Percentiles rank a stretch among this genome's conserved stretches.
phyloP scores from a whole-genome alignment of 2,888 invertebrate genomes.

The Cremastobaeus sp. region DNA sequence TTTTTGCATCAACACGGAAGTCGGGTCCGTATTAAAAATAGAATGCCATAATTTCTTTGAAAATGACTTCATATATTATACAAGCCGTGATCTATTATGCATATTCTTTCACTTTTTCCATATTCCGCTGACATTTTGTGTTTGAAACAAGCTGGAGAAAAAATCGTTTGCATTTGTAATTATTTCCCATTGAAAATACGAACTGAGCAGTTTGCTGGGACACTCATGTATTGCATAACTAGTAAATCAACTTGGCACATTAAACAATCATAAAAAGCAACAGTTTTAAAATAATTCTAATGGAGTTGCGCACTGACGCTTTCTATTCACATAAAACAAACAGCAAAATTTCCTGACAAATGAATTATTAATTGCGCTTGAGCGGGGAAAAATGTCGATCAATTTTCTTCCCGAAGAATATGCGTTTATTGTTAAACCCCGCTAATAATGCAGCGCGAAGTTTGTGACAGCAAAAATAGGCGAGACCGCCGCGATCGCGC shows the following conservation, averaged over 20 bases:
- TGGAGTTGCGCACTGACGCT: neutral
- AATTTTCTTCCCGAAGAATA: slow-evolving; percentile 38
- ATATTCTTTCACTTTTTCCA: too few relatives aligned
- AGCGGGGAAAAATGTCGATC: slow-evolving; percentile 37
- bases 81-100: too few relatives aligned
- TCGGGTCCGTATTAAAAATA: neutral
- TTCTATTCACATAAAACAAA: slow-evolving; percentile 8
- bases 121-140: too few relatives aligned
- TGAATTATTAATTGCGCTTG: slow-evolving; percentile 22
- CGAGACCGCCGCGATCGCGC: slow-evolving; percentile 34
- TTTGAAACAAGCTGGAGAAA: too few relatives aligned
- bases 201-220: too few relatives aligned
- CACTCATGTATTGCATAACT: too few relatives aligned
- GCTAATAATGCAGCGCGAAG: slow-evolving; percentile 31
- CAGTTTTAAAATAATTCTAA: neutral
- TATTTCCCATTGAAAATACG: too few relatives aligned
- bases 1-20: neutral
- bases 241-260: too few relatives aligned
- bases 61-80: too few relatives aligned
- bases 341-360: slow-evolving; percentile 1
- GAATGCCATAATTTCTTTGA: too few relatives aligned
- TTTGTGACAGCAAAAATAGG: slow-evolving; percentile 46
- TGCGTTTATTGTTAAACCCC: slow-evolving; percentile 27
- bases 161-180: too few relatives aligned
- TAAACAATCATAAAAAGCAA: neutral